These are phyloP conservation scores for Saccostrea glomerata DNA, from an alignment of 1,140 invertebrate genomes.

Conservation along the genomic window DNA sequence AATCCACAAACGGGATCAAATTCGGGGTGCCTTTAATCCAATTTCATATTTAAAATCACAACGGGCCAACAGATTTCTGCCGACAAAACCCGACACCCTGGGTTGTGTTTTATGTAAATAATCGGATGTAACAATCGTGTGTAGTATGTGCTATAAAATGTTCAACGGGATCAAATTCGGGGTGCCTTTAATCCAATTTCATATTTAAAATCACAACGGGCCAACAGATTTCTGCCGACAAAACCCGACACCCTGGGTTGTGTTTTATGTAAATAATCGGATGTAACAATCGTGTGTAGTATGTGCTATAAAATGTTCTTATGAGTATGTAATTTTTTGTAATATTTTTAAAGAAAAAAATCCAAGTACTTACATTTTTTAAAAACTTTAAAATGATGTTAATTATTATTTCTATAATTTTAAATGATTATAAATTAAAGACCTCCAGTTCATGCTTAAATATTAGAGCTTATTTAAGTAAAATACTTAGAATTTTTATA, in stretches of 20 bases:
- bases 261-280: conserved; percentile 3
- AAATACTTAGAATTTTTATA: too few species aligned
- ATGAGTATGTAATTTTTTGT: not conserved
- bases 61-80: not conserved
- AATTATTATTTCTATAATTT: not conserved
- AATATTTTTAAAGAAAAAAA: not conserved
- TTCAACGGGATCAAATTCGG: not conserved
- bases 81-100: not conserved
- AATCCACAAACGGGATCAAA: conserved; percentile 14
- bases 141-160: not conserved
- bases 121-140: conserved; percentile 1
- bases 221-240: not conserved
- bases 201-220: conserved; percentile 29
- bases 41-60: conserved; percentile 37
- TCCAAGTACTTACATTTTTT: not conserved
- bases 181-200: conserved; percentile 33
- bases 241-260: not conserved
- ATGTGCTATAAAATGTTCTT: not conserved
- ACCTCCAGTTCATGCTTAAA: too few species aligned
- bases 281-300: not conserved
- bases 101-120: not conserved
- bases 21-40: conserved; percentile 26
- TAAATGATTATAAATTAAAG: not conserved
- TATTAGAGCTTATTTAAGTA: too few species aligned
- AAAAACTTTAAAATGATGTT: not conserved